Evolutionary conservation across 2,888 invertebrate species (phyloP).

Genomic region (Aleiodes alternator): DNA sequence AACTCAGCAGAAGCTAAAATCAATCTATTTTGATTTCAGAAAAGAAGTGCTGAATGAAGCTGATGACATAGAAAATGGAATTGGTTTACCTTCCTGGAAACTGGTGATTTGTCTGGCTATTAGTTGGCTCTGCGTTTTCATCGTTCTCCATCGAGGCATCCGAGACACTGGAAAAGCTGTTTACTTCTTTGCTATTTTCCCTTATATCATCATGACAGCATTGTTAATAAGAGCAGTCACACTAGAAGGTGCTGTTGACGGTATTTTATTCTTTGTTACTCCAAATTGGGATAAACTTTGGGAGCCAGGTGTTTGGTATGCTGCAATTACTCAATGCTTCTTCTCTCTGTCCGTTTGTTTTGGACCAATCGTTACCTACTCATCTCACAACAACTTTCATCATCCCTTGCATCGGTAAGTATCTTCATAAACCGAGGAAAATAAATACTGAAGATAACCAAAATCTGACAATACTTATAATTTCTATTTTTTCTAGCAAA

Average conservation of each 20-base stretch:
- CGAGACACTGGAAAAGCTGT: slow-evolving; percentile 81
- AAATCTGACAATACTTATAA: too few species aligned
- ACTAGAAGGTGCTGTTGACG: slow-evolving; percentile 79
- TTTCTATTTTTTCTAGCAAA: too few species aligned
- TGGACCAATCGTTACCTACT: slow-evolving; percentile 80
- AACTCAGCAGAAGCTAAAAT: neutral
- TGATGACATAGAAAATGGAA: slow-evolving; percentile 77
- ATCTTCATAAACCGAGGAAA: neutral
- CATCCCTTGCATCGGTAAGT: slow-evolving; percentile 78
- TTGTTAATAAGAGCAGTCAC: slow-evolving; percentile 80
- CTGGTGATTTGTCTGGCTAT: slow-evolving; percentile 76
- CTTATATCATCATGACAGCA: slow-evolving; percentile 79
- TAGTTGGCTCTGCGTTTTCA: slow-evolving; percentile 78
- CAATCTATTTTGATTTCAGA: slow-evolving; percentile 65
- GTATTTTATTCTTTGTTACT: slow-evolving; percentile 80
- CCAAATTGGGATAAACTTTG: slow-evolving; percentile 81
- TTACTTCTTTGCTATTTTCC: slow-evolving; percentile 84
- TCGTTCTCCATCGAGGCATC: slow-evolving; percentile 78
- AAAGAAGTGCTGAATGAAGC: slow-evolving; percentile 77
- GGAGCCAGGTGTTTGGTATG: slow-evolving; percentile 80
- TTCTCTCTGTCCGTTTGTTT: slow-evolving; percentile 81
- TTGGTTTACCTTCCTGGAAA: slow-evolving; percentile 78
- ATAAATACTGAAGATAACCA: too few species aligned
- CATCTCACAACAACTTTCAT: slow-evolving; percentile 79
- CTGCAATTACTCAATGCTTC: slow-evolving; percentile 81